Base-by-base conservation (phyloP, 2,888 invertebrate genomes). In the Anorthoa munda region DNA sequence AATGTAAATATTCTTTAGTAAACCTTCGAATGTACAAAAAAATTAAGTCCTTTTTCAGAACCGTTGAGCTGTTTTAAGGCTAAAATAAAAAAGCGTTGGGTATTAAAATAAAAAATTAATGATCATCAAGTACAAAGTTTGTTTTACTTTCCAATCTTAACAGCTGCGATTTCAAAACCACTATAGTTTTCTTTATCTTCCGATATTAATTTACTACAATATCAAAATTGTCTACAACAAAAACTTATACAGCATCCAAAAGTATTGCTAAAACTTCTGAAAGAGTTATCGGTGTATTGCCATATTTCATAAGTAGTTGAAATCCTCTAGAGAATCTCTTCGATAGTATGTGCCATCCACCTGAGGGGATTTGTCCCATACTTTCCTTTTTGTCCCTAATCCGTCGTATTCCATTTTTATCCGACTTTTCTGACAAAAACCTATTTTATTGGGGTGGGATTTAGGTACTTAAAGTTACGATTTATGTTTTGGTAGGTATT, bases 361-460 rank as follows among this genome's bases (percentile, higher is more conserved):
- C 63, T 85, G 46, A 23, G 53, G 51, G 67, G 66, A 64, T 72
- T 79, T 64, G 26, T 53, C 45, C 31, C 39, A 23, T 51, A 39
- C 39, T 59, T 39, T 48, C 66, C 23, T 70, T 51, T 65, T 68
- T 83, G 70, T 81, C 58, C 58, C 18, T 39, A 51, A 60, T 65
- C 69, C 45, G 15, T 23, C 50, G 56, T 50, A 55, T 72, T 72
- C 46, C 45, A 71, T 74, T 74, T 71, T 72, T 66, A 65, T 60
- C 58, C 53, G 58, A 77, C 61, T 75, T 82, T 76, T 72, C 64
- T 26, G 69, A 53, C 53, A 67, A 65, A 66, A 66, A 31, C 12
- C 64, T 26, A 51, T 64, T 60, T 61, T 74, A 74, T 67, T 71
- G 48, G 26, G 58, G 21, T 23, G 15, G 53, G 17, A 50, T 64